These are phyloP conservation scores for Poeciliopsis occidentalis DNA, from an alignment of 2,113 vertebrate species.

Conservation along the genomic window DNA sequence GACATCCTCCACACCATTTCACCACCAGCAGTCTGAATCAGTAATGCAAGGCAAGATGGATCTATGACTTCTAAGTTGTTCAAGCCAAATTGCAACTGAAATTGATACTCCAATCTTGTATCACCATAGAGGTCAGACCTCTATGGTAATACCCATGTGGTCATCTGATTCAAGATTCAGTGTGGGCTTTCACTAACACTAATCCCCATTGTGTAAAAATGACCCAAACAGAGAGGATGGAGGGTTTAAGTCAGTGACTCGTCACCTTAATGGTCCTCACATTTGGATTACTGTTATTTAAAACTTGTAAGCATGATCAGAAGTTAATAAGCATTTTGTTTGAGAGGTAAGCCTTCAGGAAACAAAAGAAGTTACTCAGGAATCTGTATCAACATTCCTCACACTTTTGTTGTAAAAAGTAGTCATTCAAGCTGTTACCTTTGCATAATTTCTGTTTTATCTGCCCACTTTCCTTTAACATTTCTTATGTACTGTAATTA, in stretches of 20 bases:
- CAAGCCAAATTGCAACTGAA: too few species aligned
- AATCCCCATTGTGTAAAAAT: neutral
- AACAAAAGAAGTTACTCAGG: neutral
- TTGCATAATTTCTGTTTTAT: too few species aligned
- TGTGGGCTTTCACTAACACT: neutral
- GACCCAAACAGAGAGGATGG: neutral
- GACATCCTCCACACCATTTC: neutral
- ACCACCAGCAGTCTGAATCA: neutral
- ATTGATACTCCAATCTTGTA: too few species aligned
- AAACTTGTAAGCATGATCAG: neutral
- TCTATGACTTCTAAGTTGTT: too few species aligned
- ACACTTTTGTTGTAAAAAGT: neutral
- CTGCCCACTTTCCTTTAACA: too few species aligned
- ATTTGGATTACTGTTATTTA: neutral
- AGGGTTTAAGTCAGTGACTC: neutral
- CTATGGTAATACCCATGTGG: neutral
- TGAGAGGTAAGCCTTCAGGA: neutral
- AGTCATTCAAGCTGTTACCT: neutral
- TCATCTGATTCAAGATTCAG: neutral
- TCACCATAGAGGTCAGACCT: neutral
- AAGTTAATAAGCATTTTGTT: neutral
- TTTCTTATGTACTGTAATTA: too few species aligned
- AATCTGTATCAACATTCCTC: too few species aligned
- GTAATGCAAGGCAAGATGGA: too few species aligned
- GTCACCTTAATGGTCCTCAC: too few species aligned